phyloP scores from a whole-genome alignment of 2,797 vertebrate species.

The Thalassophryne amazonica region DNA sequence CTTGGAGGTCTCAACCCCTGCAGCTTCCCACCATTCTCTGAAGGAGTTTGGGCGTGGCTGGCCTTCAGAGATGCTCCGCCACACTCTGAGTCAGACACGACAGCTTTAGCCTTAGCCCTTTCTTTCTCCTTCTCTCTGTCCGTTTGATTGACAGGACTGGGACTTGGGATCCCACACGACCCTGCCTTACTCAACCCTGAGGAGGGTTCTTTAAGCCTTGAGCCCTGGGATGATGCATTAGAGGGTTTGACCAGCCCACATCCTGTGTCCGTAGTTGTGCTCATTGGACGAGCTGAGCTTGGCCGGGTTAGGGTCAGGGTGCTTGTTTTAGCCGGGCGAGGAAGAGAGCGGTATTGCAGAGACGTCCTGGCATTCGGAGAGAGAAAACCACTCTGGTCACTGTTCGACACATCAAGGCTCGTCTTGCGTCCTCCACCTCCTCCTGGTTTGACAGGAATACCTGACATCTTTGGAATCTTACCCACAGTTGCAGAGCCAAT shows the following conservation, averaged over 20 bases:
- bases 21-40: constrained; percentile 83
- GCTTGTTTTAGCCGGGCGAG: constrained; percentile 93
- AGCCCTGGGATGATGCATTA: constrained; percentile 60
- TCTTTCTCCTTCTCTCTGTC: constrained; percentile 97
- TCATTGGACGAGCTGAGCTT: constrained; percentile 79
- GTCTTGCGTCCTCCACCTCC: constrained; percentile 83
- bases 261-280: constrained; percentile 87
- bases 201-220: constrained; percentile 87
- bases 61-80: constrained; percentile 63
- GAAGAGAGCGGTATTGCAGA: constrained; percentile 95
- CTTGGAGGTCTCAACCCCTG: constrained; percentile 77
- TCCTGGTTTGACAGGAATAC: constrained; percentile 91
- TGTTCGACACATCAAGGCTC: constrained; percentile 88
- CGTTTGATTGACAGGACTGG: constrained; percentile 90
- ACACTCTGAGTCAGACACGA: constrained; percentile 86
- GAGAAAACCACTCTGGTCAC: constrained; percentile 86
- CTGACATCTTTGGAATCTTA: constrained; percentile 89
- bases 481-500: constrained; percentile 73
- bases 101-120: constrained; percentile 93
- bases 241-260: constrained; percentile 82
- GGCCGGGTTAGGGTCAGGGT: constrained; percentile 89
- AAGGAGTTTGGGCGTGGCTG: constrained; percentile 70
- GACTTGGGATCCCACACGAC: constrained; percentile 60
- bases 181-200: constrained; percentile 67
- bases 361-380: constrained; percentile 89